phyloP scores from a whole-genome alignment of 2,888 invertebrate species.

The Leucophenga montana region DNA sequence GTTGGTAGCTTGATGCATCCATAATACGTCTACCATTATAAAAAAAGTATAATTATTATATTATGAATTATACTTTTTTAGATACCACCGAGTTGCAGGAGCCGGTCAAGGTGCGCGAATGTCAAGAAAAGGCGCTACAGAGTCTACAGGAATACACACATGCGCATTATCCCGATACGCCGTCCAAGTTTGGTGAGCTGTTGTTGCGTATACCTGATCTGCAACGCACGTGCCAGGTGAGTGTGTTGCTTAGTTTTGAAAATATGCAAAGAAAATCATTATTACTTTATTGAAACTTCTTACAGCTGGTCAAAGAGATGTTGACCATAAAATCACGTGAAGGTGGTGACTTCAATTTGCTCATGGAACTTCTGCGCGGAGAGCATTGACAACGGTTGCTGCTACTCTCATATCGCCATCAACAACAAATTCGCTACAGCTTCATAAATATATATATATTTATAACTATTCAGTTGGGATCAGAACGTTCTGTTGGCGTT shows the following conservation, averaged over 20 bases:
- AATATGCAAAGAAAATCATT: neutral
- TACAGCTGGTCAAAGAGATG: conserved; percentile 93
- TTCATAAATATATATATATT: neutral
- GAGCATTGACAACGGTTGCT: conserved; percentile 80
- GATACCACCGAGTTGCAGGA: conserved; percentile 95
- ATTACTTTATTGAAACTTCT: neutral
- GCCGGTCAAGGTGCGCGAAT: conserved; percentile 93
- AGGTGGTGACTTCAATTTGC: conserved; percentile 93
- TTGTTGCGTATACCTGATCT: conserved; percentile 94
- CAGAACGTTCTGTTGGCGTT: neutral
- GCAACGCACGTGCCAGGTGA: conserved; percentile 93
- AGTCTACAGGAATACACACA: conserved; percentile 93
- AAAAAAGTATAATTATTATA: neutral
- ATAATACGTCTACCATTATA: too few relatives aligned
- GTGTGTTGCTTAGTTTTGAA: conserved; percentile 21
- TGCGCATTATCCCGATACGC: conserved; percentile 90
- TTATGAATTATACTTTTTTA: conserved; percentile 57
- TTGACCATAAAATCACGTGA: conserved; percentile 89
- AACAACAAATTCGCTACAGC: neutral
- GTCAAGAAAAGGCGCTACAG: conserved; percentile 94
- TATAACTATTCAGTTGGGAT: neutral
- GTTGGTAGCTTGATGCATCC: too few relatives aligned
- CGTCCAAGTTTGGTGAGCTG: conserved; percentile 95
- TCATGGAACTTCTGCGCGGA: conserved; percentile 95
- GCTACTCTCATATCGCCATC: conserved; percentile 1